Percentiles rank a stretch among this genome's conserved stretches.
Evolutionary conservation across 2,113 vertebrate species (phyloP).

Genomic region (Calyptommatus sinebrachiatus): DNA sequence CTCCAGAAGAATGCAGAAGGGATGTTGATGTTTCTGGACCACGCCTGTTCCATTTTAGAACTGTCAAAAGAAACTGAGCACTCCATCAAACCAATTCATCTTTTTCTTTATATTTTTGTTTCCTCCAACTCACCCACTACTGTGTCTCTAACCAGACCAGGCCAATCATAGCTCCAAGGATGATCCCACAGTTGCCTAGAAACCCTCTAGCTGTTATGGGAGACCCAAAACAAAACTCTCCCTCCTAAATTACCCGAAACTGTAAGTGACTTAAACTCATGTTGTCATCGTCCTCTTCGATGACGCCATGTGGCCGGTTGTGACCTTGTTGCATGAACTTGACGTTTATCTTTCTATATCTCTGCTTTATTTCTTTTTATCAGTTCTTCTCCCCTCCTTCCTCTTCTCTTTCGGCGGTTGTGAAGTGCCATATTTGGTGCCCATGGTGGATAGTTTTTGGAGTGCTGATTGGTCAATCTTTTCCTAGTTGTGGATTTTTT

Average conservation of each 20-base stretch:
- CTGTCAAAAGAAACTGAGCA: background rate
- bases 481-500: slow-evolving; percentile 72
- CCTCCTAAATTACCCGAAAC: slow-evolving; percentile 58
- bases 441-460: slow-evolving; percentile 72
- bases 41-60: background rate
- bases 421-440: slow-evolving; percentile 74
- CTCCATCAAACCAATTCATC: slow-evolving; percentile 27
- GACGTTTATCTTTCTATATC: slow-evolving; percentile 67
- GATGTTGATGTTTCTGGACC: background rate
- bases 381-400: slow-evolving; percentile 34
- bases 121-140: slow-evolving; percentile 74
- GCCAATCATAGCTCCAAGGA: slow-evolving; percentile 78
- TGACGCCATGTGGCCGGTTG: slow-evolving; percentile 82
- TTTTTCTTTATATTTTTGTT: slow-evolving; percentile 59
- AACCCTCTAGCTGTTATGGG: slow-evolving; percentile 71
- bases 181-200: slow-evolving; percentile 75
- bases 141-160: slow-evolving; percentile 71
- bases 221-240: slow-evolving; percentile 57
- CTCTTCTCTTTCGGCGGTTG: slow-evolving; percentile 70
- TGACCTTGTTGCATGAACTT: slow-evolving; percentile 82
- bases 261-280: slow-evolving; percentile 79
- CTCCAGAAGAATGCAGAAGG: background rate
- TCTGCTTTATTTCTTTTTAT: slow-evolving; percentile 43
- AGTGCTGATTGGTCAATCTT: slow-evolving; percentile 70
- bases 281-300: slow-evolving; percentile 76